A percentile compares a stretch with the other conserved stretches of the same genome.
Conservation (phyloP, 2,113 vertebrate species). For the Hippolais icterina region DNA sequence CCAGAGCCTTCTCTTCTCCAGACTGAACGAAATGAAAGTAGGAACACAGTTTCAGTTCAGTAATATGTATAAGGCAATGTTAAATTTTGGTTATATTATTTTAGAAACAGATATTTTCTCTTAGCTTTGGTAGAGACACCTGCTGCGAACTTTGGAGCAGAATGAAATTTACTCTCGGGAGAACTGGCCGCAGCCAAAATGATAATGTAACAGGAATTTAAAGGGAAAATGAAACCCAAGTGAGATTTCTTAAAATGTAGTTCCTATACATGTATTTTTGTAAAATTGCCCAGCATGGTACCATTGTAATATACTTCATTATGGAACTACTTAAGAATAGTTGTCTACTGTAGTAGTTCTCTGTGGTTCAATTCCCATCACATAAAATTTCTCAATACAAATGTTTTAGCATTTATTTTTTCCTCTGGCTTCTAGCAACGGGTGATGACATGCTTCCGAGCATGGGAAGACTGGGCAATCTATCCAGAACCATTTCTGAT, state of each 20-base stretch:
- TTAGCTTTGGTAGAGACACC: not conserved
- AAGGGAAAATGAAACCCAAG: not conserved
- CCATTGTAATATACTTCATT: not conserved
- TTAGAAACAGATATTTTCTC: not conserved
- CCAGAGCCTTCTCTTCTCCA: not conserved
- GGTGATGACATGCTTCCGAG: conserved; percentile 97
- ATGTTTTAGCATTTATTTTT: not conserved
- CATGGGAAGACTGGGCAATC: conserved; percentile 98
- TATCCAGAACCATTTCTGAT: conserved; percentile 99
- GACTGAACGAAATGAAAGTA: not conserved
- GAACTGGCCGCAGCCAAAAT: not conserved
- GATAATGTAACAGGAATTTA: not conserved
- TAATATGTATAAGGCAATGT: not conserved
- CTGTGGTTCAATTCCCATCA: not conserved
- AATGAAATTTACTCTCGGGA: not conserved
- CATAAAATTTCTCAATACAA: not conserved
- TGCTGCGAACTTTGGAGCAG: not conserved
- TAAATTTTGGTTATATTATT: not conserved
- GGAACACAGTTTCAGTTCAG: not conserved
- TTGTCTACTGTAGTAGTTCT: not conserved
- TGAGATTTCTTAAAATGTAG: not conserved
- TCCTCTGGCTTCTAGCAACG: conserved; percentile 85
- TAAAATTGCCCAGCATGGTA: not conserved
- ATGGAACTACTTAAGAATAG: not conserved
- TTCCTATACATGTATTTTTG: not conserved